Conservation (phyloP, 2,888 invertebrate genomes). For the Pecten maximus region DNA sequence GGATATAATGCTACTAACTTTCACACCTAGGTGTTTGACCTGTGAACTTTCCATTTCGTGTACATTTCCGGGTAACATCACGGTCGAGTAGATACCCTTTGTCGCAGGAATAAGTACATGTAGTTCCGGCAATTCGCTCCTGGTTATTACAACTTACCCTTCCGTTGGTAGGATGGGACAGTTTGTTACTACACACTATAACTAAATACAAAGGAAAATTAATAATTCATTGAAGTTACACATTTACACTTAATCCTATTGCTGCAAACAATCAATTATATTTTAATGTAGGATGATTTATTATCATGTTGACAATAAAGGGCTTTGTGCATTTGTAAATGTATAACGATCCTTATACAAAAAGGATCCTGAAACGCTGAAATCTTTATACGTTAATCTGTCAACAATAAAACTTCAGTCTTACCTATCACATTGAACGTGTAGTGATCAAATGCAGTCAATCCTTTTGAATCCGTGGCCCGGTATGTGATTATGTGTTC, state of each 20-base stretch:
- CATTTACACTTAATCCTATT: no score
- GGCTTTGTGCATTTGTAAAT: no score
- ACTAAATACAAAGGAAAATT: background rate
- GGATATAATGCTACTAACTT: no score
- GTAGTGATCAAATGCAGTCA: background rate
- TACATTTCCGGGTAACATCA: background rate
- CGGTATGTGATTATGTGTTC: background rate
- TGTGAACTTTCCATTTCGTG: background rate
- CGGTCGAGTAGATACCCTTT: background rate
- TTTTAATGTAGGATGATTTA: no score
- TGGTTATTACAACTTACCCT: background rate
- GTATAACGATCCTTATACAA: no score
- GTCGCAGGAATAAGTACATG: background rate
- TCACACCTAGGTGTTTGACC: background rate
- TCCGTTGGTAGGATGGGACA: background rate
- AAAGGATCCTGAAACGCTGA: no score
- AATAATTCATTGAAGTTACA: no score
- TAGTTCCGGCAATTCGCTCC: background rate
- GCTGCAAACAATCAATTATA: no score
- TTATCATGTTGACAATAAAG: no score
- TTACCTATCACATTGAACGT: background rate
- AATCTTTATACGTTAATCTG: no score
- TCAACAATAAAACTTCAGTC: no score
- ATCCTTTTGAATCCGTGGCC: background rate
- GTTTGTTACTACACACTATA: background rate